phyloP scores from a whole-genome alignment of 1,140 invertebrate genomes.

The Heliconius hewitsoni region DNA sequence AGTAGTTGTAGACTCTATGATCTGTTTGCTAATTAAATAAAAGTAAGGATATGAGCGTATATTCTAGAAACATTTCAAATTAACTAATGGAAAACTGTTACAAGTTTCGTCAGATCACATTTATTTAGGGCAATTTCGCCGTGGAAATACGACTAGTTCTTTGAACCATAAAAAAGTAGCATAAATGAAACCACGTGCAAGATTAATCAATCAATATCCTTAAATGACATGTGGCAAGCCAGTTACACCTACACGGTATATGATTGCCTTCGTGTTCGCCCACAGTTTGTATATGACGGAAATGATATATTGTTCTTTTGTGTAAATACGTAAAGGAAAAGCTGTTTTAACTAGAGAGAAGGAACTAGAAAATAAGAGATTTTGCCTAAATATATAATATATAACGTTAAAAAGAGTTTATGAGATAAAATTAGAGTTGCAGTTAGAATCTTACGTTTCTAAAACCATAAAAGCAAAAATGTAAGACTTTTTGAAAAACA shows the following conservation, averaged over 20 bases:
- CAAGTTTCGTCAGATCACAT: not conserved
- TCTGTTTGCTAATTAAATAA: not conserved
- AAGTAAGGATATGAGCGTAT: not conserved
- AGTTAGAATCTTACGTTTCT: no score
- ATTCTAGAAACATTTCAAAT: no score
- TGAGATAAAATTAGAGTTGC: no score
- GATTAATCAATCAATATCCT: conserved; percentile 39
- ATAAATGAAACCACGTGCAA: conserved; percentile 16
- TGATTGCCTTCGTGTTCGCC: conserved; percentile 43
- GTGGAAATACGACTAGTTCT: not conserved
- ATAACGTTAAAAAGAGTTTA: no score
- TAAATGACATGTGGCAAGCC: conserved; percentile 35
- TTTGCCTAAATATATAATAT: no score
- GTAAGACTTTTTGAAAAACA: not conserved
- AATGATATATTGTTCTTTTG: conserved; percentile 39
- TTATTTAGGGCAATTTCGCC: not conserved
- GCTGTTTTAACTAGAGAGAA: conserved; percentile 4
- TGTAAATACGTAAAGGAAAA: not conserved
- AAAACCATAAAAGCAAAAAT: not conserved
- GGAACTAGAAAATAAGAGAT: not conserved
- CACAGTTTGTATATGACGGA: conserved; percentile 43
- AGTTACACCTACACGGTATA: conserved; percentile 40
- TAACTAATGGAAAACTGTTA: not conserved
- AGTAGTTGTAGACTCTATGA: no score
- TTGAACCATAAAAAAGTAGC: not conserved